These are phyloP conservation scores for Myanophis thanlyinensis DNA, from an alignment of 2,113 vertebrate species.

Conservation along the genomic window DNA sequence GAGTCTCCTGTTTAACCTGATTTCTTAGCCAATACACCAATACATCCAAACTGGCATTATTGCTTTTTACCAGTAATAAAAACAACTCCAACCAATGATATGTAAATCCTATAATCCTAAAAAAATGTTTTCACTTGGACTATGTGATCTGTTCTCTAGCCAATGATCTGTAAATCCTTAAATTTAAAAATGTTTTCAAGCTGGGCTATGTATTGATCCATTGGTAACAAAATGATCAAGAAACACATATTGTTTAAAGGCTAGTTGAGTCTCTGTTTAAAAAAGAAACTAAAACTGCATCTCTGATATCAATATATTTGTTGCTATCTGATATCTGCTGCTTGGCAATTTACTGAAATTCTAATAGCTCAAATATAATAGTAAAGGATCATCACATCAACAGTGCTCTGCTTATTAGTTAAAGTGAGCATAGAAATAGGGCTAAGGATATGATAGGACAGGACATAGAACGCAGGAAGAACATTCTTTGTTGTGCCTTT, in stretches of 20 bases:
- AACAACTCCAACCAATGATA: neutral
- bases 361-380: neutral
- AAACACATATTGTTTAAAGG: neutral
- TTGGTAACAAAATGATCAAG: neutral
- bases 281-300: neutral
- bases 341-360: neutral
- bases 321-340: neutral
- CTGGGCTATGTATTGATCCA: neutral
- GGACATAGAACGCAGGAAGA: neutral
- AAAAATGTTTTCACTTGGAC: neutral
- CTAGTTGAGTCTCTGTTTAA: neutral
- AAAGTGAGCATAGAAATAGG: neutral
- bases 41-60: neutral
- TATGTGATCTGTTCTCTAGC: neutral
- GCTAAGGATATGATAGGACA: neutral
- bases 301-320: neutral
- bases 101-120: neutral
- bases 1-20: neutral
- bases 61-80: neutral
- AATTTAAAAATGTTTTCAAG: neutral
- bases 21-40: neutral
- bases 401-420: neutral
- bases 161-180: neutral
- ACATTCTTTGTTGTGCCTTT: neutral
- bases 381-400: neutral